Evolutionary conservation across 2,888 invertebrate genomes (phyloP).

Genomic region (Lissocephala sabroskyi): DNA sequence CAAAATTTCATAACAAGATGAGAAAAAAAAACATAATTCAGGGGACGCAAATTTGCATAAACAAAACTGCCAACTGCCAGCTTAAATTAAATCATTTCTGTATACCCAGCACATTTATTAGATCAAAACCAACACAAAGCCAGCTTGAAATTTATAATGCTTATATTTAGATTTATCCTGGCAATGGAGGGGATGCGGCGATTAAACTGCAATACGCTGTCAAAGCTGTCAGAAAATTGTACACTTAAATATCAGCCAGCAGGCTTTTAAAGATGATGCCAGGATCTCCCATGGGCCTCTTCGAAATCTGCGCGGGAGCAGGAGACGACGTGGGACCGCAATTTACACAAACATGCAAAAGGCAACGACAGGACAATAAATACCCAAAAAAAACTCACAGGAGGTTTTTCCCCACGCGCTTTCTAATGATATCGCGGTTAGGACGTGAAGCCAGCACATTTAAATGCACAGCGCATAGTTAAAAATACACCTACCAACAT

Average conservation of each 20-base stretch:
- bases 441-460: slow-evolving; percentile 42
- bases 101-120: too few species aligned
- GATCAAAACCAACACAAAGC: too few species aligned
- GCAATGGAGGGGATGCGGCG: too few species aligned
- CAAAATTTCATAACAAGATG: too few species aligned
- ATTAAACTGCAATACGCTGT: slow-evolving; percentile 27
- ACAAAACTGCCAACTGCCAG: too few species aligned
- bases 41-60: too few species aligned
- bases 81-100: too few species aligned
- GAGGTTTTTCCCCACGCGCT: too few species aligned
- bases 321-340: neutral
- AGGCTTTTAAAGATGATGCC: neutral
- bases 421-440: slow-evolving; percentile 2
- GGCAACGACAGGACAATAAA: slow-evolving; percentile 19
- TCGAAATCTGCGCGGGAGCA: neutral
- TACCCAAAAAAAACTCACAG: too few species aligned
- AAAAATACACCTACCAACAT: slow-evolving; percentile 1
- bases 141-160: too few species aligned
- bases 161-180: too few species aligned
- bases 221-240: slow-evolving; percentile 18
- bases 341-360: slow-evolving; percentile 22
- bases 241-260: slow-evolving; percentile 1
- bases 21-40: too few species aligned
- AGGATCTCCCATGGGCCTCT: neutral
- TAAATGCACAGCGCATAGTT: slow-evolving; percentile 60